Conservation (phyloP, 2,888 invertebrate species). For the Zaprionus obscuricornis region DNA sequence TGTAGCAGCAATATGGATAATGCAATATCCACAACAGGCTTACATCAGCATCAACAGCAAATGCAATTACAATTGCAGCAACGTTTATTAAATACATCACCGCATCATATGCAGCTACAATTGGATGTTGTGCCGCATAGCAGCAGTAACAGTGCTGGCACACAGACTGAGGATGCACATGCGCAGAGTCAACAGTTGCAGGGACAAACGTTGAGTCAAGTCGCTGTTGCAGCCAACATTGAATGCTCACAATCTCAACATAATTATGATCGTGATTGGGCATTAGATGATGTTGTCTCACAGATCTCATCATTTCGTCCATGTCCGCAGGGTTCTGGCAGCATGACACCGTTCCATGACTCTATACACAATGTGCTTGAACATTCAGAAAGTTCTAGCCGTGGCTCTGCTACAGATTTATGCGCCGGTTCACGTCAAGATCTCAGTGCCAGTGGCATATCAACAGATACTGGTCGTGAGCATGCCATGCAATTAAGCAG, state of each 20-base stretch:
- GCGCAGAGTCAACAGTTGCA: slow-evolving; percentile 63
- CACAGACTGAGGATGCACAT: slow-evolving; percentile 74
- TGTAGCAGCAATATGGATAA: slow-evolving; percentile 37
- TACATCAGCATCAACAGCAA: slow-evolving; percentile 51
- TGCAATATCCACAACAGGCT: slow-evolving; percentile 26
- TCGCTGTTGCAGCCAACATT: slow-evolving; percentile 86
- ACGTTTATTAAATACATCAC: slow-evolving; percentile 60
- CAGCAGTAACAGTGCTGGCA: slow-evolving; percentile 63
- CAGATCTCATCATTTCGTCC: slow-evolving; percentile 84
- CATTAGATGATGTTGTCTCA: slow-evolving; percentile 83
- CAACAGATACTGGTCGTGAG: slow-evolving; percentile 78
- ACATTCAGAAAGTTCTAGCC: slow-evolving; percentile 81
- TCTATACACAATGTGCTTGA: slow-evolving; percentile 83
- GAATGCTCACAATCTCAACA: slow-evolving; percentile 85
- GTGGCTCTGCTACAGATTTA: slow-evolving; percentile 81
- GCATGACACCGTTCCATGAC: slow-evolving; percentile 84
- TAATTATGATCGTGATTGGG: slow-evolving; percentile 83
- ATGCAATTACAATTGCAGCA: slow-evolving; percentile 59
- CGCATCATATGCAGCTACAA: slow-evolving; percentile 72
- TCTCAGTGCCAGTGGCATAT: slow-evolving; percentile 80
- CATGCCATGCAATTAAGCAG: slow-evolving; percentile 79
- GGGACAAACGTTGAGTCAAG: slow-evolving; percentile 72
- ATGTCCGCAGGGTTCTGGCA: slow-evolving; percentile 83
- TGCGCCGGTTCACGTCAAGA: slow-evolving; percentile 82
- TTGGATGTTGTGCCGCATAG: slow-evolving; percentile 66